Conservation (phyloP, 2,113 vertebrate genomes). For the Pseudopipra pipra region DNA sequence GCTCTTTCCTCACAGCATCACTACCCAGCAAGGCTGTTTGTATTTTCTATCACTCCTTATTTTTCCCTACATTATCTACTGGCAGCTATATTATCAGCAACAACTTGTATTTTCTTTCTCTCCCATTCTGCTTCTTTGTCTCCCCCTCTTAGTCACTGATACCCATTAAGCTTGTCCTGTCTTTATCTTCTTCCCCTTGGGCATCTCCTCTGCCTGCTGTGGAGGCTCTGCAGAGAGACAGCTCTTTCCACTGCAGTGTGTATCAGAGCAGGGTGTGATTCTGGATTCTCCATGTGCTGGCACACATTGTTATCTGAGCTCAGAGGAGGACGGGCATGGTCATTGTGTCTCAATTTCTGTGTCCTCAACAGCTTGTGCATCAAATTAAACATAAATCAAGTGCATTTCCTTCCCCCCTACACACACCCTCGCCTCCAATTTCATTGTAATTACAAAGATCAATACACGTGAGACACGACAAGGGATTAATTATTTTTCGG, state of each 20-base stretch:
- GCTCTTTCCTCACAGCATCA: neutral
- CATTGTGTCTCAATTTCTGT: neutral
- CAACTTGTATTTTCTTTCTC: neutral
- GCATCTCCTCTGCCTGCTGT: neutral
- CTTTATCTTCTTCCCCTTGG: neutral
- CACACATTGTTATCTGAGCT: neutral
- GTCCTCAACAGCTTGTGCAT: slow-evolving; percentile 5
- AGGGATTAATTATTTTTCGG: slow-evolving; percentile 57
- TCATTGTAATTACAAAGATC: slow-evolving; percentile 48
- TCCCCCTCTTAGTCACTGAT: neutral
- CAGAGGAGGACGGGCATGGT: neutral
- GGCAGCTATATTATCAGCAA: neutral
- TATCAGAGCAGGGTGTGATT: neutral
- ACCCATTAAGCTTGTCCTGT: neutral
- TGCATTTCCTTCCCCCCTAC: neutral
- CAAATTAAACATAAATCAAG: neutral
- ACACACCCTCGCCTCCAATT: neutral
- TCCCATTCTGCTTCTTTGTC: neutral
- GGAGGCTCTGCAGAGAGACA: neutral
- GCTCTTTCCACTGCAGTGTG: neutral
- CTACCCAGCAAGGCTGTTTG: neutral
- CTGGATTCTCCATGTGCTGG: neutral
- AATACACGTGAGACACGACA: slow-evolving; percentile 35
- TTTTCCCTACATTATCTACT: neutral
- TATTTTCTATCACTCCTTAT: neutral